Conservation (phyloP, 1,140 invertebrate genomes). For the Rhopalosiphum padi region DNA sequence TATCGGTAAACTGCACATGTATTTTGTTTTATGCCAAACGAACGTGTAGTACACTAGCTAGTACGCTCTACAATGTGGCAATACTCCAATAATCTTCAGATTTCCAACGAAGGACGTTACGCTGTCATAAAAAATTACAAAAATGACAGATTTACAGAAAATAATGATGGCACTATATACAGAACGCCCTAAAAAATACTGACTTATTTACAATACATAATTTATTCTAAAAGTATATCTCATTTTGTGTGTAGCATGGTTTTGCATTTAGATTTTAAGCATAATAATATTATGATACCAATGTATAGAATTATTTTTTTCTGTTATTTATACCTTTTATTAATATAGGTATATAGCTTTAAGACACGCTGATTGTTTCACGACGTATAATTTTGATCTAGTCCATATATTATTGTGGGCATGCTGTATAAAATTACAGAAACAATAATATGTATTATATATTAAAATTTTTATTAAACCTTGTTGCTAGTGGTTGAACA, state of each 20-base stretch:
- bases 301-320: not conserved
- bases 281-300: not conserved
- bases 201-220: not conserved
- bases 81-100: not conserved
- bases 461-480: not conserved
- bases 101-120: conserved; percentile 2
- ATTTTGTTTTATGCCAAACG: conserved; percentile 1
- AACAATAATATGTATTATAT: not conserved
- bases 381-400: not conserved
- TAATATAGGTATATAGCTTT: not conserved
- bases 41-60: not conserved
- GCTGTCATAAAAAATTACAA: not conserved
- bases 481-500: not conserved
- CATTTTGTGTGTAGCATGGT: not conserved
- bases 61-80: not conserved
- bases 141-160: conserved; percentile 2
- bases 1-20: not conserved
- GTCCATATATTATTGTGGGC: not conserved
- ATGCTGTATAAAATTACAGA: not conserved
- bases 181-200: not conserved
- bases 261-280: not conserved
- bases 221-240: not conserved
- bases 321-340: not conserved
- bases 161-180: not conserved
- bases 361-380: not conserved